Conservation (phyloP, 2,113 vertebrate species). For the Percina caprodes region DNA sequence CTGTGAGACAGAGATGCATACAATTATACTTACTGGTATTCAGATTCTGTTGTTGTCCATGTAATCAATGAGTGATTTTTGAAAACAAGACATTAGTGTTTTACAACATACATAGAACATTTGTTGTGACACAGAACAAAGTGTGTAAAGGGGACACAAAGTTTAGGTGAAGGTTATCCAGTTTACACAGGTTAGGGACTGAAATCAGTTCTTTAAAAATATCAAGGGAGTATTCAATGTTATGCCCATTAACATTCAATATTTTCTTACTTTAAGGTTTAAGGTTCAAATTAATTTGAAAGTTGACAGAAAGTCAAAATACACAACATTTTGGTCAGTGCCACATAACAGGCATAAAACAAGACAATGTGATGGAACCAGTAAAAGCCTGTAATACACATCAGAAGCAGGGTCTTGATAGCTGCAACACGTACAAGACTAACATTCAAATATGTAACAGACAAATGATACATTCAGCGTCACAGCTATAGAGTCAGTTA, state of each 20-base stretch:
- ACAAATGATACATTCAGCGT: constrained; percentile 81
- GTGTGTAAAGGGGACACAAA: constrained; percentile 12
- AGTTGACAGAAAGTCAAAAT: neutral
- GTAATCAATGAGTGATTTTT: constrained; percentile 87
- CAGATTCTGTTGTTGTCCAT: constrained; percentile 86
- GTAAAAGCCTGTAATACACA: constrained; percentile 66
- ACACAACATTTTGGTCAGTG: constrained; percentile 77
- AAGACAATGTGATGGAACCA: constrained; percentile 79
- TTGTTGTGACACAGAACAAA: constrained; percentile 79
- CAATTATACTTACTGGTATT: constrained; percentile 85
- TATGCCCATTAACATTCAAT: neutral
- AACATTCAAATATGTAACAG: constrained; percentile 78
- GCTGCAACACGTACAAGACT: constrained; percentile 69
- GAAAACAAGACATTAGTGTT: constrained; percentile 90
- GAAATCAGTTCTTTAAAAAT: constrained; percentile 8
- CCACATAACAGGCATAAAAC: constrained; percentile 79
- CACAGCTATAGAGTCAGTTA: constrained; percentile 26
- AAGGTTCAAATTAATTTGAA: neutral
- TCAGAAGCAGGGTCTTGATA: constrained; percentile 46
- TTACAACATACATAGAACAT: constrained; percentile 85
- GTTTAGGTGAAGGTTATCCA: neutral
- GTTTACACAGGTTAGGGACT: neutral
- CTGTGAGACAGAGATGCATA: constrained; percentile 74
- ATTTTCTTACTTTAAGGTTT: neutral
- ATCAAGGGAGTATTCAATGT: neutral